Base-by-base conservation (phyloP, 2,888 invertebrate species). In the Spisula solida region DNA sequence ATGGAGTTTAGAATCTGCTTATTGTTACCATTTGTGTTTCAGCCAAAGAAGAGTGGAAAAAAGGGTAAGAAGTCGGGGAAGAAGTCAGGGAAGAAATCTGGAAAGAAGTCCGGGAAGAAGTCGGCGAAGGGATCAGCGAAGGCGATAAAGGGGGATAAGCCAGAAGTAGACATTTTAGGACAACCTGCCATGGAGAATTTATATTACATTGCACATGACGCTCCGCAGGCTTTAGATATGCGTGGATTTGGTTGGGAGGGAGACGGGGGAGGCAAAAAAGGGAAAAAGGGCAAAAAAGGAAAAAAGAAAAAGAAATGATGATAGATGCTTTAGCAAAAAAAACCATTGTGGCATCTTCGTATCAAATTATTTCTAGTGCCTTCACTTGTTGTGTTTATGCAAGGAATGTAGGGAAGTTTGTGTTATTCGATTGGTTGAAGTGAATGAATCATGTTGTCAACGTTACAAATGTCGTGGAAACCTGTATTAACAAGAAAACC, bases 171-270 rank as follows among this genome's bases (percentile, higher is more conserved):
- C 95, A 98, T 99, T 95, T 98, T 99, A 95, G 84, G 98, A 92
- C 98, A 98, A 94, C 98, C 98, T 2, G 99, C 98, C 0, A 99
- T 99, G 98, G 98, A 98, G 93, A 99, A 99, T 95, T 98, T 99
- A 0, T 99, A 99, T 96, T 98, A 98, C 95, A 98, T 98, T 0
- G 99, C 99, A 94, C 99, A 99, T 96, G 99, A 98, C 96, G 98
- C 99, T 0, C 98, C 98, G 97, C 99, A 99, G 95, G 97, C 99
- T 16, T 97, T 99, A 20, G 98, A 98, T 94, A 98, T 98, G 66
- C 97, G 99, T 92, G 99, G 99, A 0, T 99, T 99, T 96, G 98
- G 98, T 51, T 99, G 99, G 98, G 98, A 98, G 0, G 98, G 98
- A 92, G 98, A 98, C 10, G 98, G 98, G 94, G 98, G 98, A 97